A percentile compares a stretch with the other conserved stretches of the same genome.
phyloP scores from a whole-genome alignment of 2,888 invertebrate species.

The Stenurella melanura region DNA sequence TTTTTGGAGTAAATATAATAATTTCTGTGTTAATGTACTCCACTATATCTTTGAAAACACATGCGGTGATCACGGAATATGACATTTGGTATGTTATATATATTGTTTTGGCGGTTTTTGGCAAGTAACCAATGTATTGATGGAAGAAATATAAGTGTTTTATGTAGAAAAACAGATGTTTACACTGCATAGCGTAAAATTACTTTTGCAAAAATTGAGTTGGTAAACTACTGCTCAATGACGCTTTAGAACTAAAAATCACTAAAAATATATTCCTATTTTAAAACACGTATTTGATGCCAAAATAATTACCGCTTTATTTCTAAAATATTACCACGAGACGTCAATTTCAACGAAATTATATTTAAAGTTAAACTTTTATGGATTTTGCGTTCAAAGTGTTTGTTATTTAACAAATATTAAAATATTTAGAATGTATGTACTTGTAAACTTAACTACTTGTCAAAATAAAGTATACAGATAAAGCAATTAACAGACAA shows the following conservation, averaged over 20 bases:
- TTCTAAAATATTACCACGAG: slow-evolving; percentile 24
- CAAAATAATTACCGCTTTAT: slow-evolving; percentile 28
- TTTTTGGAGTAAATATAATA: no score
- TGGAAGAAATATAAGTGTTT: background rate
- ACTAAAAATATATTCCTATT: slow-evolving; percentile 18
- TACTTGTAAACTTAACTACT: no score
- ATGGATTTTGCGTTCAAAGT: background rate
- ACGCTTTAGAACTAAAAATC: slow-evolving; percentile 16
- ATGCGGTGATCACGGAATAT: background rate
- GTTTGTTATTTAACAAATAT: no score
- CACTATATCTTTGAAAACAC: background rate
- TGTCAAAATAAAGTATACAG: no score
- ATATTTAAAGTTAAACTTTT: slow-evolving; percentile 27
- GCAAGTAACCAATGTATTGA: background rate
- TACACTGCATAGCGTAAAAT: background rate
- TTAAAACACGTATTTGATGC: slow-evolving; percentile 18
- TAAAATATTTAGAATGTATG: no score
- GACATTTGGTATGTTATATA: background rate
- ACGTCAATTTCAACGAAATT: slow-evolving; percentile 23
- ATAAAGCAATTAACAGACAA: background rate
- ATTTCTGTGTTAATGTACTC: background rate
- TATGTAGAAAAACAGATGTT: slow-evolving; percentile 3
- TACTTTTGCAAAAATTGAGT: background rate
- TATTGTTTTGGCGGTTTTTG: background rate
- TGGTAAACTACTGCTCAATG: slow-evolving; percentile 4